Conservation (phyloP, 2,113 vertebrate species). For the Glaucomys volans region DNA sequence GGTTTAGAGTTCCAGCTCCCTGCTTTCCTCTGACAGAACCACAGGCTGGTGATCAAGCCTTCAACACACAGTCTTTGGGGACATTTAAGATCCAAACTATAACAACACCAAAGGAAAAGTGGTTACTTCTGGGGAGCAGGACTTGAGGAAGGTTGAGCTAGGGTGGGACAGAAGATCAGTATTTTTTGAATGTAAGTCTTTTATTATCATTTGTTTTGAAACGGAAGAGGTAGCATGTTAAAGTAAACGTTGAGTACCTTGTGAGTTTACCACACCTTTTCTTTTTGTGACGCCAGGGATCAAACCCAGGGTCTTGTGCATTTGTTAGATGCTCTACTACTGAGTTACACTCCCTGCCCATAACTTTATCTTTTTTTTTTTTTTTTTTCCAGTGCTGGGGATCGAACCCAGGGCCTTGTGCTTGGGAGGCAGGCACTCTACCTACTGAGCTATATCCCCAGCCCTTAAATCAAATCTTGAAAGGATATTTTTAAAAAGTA, state of each 20-base stretch:
- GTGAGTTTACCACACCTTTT: not conserved
- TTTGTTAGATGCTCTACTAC: not conserved
- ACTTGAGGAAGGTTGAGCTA: not conserved
- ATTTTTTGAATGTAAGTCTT: not conserved
- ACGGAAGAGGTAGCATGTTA: not conserved
- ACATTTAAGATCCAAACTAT: not conserved
- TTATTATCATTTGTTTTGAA: not conserved
- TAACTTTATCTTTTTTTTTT: too few species aligned
- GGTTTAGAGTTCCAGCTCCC: too few species aligned
- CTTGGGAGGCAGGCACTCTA: too few species aligned
- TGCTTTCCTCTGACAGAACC: not conserved
- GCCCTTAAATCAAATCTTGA: not conserved
- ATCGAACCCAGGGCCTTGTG: too few species aligned
- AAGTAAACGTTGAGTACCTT: not conserved
- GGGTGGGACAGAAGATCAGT: not conserved
- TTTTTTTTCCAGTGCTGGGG: too few species aligned
- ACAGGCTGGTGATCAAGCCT: not conserved
- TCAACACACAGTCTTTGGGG: not conserved
- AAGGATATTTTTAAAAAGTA: not conserved
- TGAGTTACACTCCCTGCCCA: not conserved
- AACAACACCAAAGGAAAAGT: not conserved
- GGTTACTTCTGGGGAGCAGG: not conserved
- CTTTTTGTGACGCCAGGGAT: not conserved
- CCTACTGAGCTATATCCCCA: too few species aligned
- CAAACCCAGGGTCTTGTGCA: not conserved